These are phyloP conservation scores for Channa argus DNA, from an alignment of 2,113 vertebrate species.

Conservation along the genomic window DNA sequence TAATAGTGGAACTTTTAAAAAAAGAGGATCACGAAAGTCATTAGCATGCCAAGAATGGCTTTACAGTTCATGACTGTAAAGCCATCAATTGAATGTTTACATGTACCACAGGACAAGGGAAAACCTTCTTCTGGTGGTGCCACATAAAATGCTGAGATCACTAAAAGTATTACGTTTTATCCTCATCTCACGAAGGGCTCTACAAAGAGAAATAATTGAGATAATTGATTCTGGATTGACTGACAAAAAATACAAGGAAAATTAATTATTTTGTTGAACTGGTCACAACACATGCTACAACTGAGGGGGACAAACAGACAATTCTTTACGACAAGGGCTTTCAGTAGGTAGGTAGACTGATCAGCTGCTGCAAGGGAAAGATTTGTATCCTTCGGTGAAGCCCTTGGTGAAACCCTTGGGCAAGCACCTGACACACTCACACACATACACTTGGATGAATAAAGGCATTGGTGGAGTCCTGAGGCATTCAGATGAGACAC, in stretches of 20 bases:
- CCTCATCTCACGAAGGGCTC: background rate
- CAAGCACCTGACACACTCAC: constrained; percentile 41
- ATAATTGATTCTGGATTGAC: background rate
- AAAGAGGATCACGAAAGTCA: background rate
- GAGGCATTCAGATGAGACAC: constrained; percentile 50
- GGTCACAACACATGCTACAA: background rate
- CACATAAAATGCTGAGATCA: no score
- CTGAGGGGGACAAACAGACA: background rate
- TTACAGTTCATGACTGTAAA: background rate
- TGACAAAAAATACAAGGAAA: background rate
- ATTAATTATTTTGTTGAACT: background rate
- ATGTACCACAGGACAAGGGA: background rate
- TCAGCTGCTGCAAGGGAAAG: constrained; percentile 26
- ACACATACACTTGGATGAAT: constrained; percentile 16
- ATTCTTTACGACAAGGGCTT: no score
- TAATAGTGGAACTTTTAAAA: background rate
- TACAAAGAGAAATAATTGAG: background rate
- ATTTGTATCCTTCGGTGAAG: constrained; percentile 23
- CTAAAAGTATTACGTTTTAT: background rate
- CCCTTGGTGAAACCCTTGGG: constrained; percentile 29
- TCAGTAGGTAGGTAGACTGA: background rate
- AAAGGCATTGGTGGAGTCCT: constrained; percentile 18
- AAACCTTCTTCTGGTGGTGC: background rate
- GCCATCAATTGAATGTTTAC: background rate
- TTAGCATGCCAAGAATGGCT: background rate